A percentile compares a stretch with the other conserved stretches of the same genome.
These are phyloP conservation scores for Zingel zingel DNA, from an alignment of 2,113 vertebrate species.

Conservation along the genomic window DNA sequence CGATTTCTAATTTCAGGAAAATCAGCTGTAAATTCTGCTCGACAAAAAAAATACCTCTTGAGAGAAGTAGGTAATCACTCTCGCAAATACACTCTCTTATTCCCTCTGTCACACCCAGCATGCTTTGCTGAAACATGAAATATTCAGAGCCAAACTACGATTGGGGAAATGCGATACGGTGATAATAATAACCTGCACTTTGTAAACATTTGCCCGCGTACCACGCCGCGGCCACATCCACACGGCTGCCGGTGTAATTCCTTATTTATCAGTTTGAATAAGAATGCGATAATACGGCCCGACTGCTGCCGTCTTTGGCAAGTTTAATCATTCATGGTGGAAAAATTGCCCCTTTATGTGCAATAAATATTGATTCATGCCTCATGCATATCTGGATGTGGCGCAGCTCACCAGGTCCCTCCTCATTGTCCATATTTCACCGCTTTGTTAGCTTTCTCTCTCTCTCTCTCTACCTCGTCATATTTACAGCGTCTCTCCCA, in stretches of 20 bases:
- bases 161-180: conserved; percentile 60
- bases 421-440: conserved; percentile 60
- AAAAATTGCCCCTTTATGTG: conserved; percentile 85
- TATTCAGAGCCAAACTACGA: conserved; percentile 67
- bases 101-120: conserved; percentile 34
- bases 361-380: conserved; percentile 85
- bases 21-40: conserved; percentile 22
- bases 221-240: conserved; percentile 29
- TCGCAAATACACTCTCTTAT: background rate
- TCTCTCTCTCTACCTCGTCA: conserved; percentile 18
- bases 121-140: conserved; percentile 65
- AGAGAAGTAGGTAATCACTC: conserved; percentile 34
- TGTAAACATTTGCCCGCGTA: conserved; percentile 76
- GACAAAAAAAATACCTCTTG: background rate
- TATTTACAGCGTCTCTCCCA: conserved; percentile 43
- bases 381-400: conserved; percentile 78
- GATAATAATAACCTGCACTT: conserved; percentile 75
- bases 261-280: conserved; percentile 76
- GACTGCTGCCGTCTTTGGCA: conserved; percentile 68
- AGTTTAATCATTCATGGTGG: conserved; percentile 83
- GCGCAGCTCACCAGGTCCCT: conserved; percentile 38
- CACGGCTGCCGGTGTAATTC: conserved; percentile 57
- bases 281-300: conserved; percentile 60
- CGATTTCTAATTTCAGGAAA: conserved; percentile 47
- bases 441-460: conserved; percentile 54